A percentile compares a stretch with the other conserved stretches of the same genome.
Conservation (phyloP, 2,113 vertebrate genomes). For the Ammodramus savannarum region DNA sequence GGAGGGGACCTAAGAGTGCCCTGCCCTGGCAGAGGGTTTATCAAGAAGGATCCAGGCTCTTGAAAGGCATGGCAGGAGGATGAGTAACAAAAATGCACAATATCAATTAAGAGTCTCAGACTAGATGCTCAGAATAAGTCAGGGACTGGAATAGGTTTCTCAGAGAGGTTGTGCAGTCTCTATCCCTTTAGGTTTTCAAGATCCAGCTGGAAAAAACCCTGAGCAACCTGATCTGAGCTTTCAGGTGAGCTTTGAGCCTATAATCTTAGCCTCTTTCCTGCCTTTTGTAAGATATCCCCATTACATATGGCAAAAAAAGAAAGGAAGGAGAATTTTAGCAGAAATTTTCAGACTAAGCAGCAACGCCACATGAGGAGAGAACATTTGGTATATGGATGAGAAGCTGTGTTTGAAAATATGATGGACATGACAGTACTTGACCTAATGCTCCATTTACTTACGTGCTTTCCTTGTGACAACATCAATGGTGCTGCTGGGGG, state of each 20-base stretch:
- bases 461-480: constrained; percentile 89
- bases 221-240: neutral
- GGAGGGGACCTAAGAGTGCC: neutral
- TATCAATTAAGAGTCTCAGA: neutral
- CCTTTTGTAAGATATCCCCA: neutral
- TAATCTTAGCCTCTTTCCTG: neutral
- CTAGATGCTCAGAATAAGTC: neutral
- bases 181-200: neutral
- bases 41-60: neutral
- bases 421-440: neutral
- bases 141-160: neutral
- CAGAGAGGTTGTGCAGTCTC: neutral
- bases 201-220: neutral
- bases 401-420: neutral
- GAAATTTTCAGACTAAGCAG: neutral
- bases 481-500: constrained; percentile 74
- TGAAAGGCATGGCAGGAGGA: neutral
- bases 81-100: neutral
- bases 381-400: neutral
- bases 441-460: constrained; percentile 66
- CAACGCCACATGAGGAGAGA: neutral
- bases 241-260: neutral
- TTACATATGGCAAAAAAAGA: neutral
- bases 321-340: neutral
- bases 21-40: neutral